Evolutionary conservation across 2,888 invertebrate species (phyloP).

Genomic region (Pyrochroa serraticornis): DNA sequence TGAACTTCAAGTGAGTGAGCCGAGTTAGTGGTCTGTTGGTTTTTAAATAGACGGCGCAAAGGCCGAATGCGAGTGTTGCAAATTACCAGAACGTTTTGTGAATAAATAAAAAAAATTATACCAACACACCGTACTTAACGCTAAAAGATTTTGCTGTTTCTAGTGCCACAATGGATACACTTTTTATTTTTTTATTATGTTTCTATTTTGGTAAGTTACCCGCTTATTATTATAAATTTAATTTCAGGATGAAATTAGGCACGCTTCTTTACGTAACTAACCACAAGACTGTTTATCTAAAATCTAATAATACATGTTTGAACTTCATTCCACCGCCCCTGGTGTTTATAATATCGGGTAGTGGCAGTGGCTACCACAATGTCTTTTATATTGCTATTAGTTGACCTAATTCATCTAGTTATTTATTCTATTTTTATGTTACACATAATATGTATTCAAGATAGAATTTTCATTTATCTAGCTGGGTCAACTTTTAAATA

Average conservation of each 20-base stretch:
- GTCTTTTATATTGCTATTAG: constrained; percentile 4
- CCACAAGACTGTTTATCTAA: too few species aligned
- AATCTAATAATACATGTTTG: background rate
- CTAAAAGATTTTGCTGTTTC: background rate
- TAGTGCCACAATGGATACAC: constrained; percentile 19
- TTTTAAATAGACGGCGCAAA: constrained; percentile 32
- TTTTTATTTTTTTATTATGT: constrained; percentile 19
- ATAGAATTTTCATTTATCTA: too few species aligned
- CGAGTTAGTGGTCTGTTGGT: constrained; percentile 34
- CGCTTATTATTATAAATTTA: background rate
- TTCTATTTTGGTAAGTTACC: constrained; percentile 28
- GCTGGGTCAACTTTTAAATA: too few species aligned
- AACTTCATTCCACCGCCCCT: background rate
- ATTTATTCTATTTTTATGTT: constrained; percentile 15
- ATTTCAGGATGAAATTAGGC: background rate
- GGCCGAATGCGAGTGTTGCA: background rate
- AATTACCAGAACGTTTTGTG: too few species aligned
- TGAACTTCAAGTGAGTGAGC: constrained; percentile 36
- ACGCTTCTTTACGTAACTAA: too few species aligned
- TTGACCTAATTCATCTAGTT: constrained; percentile 8
- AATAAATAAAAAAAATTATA: too few species aligned
- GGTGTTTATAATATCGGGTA: constrained; percentile 3
- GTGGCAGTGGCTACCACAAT: constrained; percentile 2
- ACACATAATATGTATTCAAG: constrained; percentile 1
- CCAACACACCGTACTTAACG: constrained; percentile 13